These are phyloP conservation scores for Trachops cirrhosus DNA, from an alignment of 2,797 vertebrate genomes.

Conservation along the genomic window DNA sequence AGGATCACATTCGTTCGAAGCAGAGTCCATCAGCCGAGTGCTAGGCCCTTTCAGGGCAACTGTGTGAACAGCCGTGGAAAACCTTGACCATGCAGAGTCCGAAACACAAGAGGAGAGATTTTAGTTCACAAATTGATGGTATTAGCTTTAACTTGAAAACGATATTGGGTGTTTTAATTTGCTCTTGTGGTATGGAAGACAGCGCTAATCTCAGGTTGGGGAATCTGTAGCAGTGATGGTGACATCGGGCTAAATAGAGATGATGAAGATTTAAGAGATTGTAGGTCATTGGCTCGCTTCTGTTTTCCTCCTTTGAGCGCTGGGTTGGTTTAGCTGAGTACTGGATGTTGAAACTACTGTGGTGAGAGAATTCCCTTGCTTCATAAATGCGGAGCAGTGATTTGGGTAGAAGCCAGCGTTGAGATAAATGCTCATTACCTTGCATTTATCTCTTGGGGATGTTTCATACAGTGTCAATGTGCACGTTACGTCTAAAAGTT, in stretches of 20 bases:
- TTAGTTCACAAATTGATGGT: not conserved
- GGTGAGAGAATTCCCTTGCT: conserved; percentile 8
- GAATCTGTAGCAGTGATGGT: not conserved
- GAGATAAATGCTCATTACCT: not conserved
- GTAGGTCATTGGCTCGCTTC: not conserved
- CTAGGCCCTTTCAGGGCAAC: not conserved
- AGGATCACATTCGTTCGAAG: conserved; percentile 64
- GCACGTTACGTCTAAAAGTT: conserved; percentile 16
- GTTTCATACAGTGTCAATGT: not conserved
- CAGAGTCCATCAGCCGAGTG: conserved; percentile 50
- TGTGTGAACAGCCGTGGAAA: not conserved
- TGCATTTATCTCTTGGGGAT: not conserved
- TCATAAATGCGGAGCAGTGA: not conserved
- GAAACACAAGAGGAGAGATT: not conserved
- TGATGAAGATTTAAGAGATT: not conserved
- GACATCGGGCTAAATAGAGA: not conserved
- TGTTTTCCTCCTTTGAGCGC: not conserved
- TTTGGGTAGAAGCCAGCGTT: not conserved
- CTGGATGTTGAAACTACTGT: not conserved
- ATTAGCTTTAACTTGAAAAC: conserved; percentile 51
- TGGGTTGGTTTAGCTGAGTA: not conserved
- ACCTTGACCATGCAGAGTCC: not conserved
- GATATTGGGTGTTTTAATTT: conserved; percentile 7
- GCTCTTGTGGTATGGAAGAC: conserved; percentile 38
- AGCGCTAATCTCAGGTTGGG: not conserved